Base-by-base conservation (phyloP, 1,140 invertebrate genomes). In the Panagrolaimus sp. region DNA sequence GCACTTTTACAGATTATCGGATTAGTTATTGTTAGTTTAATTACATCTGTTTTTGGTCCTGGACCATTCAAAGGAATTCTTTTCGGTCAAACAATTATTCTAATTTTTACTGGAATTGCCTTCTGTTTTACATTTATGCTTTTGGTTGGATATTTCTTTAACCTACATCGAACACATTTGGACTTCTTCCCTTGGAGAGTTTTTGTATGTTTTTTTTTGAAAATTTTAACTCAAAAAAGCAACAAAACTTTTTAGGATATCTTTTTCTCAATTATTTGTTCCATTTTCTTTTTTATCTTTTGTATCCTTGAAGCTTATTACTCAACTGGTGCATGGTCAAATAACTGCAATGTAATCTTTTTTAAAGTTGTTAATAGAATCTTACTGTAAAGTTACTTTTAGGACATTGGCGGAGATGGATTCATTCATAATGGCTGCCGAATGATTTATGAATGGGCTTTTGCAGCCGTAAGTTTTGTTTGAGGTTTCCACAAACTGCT, bases 291-390 rank as follows among this genome's bases (percentile, higher is more conserved):
- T 64, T 27, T 79, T 5, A 66, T 82, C 31, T 61, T 80, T 9
- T 53, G 74, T 11, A 68, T 83, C 48, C 46, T 82, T 14, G 80
- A 82, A 63, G 78, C 74, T 1, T 82, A 83, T 44, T 82, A 82
- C 57, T 63, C 80, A 23, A 82, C 80, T 25, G 79, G 78, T 14
- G 76, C 79, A 23, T 82, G 80, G 80, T 66, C 80, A 4, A 82
- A 82, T 66, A 82, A 82, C 66, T 82, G 80, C 38, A 83, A 82
- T 57, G 80, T 81, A 48, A 82, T n/a, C n/a, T n/a, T n/a, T n/a
- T n/a, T n/a, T n/a, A 79, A 65, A 80, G 80, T 20, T 25, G 11
- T 67, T 72, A 63, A 68, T 27, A 16, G 25, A 57, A n/a, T 31
- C 46, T 66, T 38, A 31, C 14, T 53, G 53, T 20, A 25, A 27